Conservation (phyloP, 2,888 invertebrate species). For the Antheraea assamensis region DNA sequence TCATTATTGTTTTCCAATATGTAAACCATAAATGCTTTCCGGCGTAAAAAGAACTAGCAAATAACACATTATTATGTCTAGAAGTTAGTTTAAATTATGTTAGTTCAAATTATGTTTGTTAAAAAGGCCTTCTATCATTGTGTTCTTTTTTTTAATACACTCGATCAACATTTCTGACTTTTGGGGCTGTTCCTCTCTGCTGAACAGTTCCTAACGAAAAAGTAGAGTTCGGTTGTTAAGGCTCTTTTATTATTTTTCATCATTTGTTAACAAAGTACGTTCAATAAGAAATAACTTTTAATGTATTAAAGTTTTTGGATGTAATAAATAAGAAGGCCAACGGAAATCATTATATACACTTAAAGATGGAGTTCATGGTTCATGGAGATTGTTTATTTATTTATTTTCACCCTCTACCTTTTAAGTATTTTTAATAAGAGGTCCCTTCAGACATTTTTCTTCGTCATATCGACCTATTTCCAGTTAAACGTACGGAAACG, state of each 20-base stretch:
- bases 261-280: background rate
- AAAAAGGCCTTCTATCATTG: background rate
- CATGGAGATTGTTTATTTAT: background rate
- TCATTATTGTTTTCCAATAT: slow-evolving; percentile 7
- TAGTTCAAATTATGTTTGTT: background rate
- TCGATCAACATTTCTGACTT: slow-evolving; percentile 53
- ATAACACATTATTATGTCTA: background rate
- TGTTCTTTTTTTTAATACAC: background rate
- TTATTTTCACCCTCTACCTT: background rate
- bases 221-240: slow-evolving; percentile 21
- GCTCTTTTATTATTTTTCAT: background rate
- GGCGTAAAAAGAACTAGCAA: background rate
- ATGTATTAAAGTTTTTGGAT: background rate
- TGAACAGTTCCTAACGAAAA: slow-evolving; percentile 51
- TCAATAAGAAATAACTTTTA: background rate
- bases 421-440: background rate
- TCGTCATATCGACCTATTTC: slow-evolving; percentile 32
- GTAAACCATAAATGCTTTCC: background rate
- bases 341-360: background rate
- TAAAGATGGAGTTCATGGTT: too few relatives aligned
- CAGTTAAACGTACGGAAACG: background rate
- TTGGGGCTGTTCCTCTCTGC: slow-evolving; percentile 55
- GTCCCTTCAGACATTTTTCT: slow-evolving; percentile 52
- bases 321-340: background rate
- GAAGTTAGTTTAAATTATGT: background rate